Base-by-base conservation (phyloP, 37 sponge, comb jelly and placozoan genomes). In the Mnemiopsis leidyi region DNA sequence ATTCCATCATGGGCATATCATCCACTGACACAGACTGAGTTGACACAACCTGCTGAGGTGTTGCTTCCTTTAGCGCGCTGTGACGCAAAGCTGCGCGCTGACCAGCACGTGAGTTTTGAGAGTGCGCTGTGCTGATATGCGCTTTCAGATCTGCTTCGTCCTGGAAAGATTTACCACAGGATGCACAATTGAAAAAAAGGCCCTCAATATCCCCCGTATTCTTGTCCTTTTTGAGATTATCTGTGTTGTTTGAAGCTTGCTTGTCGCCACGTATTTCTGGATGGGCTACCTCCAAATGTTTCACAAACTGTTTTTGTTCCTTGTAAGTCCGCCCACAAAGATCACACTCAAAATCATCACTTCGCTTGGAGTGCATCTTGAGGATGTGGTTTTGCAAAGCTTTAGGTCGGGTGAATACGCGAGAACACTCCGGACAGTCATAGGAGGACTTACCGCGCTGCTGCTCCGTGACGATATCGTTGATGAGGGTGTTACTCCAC, bases 331-430 rank as follows among this genome's bases (percentile, higher is more conserved):
- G 38, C 26, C 90, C 90, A 33, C 90, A 85, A 33, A 77, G 18
- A 28, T 85, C 90, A 39, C 90, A 85, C 90, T 85, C 90, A 39
- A 85, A 85, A 1, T 85, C 90, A 37, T 85, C 90, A 1, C 18
- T 32, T 36, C 33, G 30, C 32, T 77, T 9, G 35, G 79, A 28
- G 90, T 85, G 90, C 90, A 85, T 85, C 30, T 85, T 85, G 29
- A 40, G 40, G 16, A 85, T 85, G 90, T 85, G 90, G n/a, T 18
- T 40, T 28, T 85, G 40, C 38, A 85, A 61, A 3, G 90, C 90
- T 26, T 40, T 38, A 18, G 61, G 25, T 21, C 61, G 61, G 90
- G 61, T 38, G 48, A 85, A 85, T 39, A 29, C 5, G 2, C 90
- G 7, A 26, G 90, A 85, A 85, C 90, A 85, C 21, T 85, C 61